Base-by-base conservation (phyloP, 2,113 vertebrate species). In the Xenus cinereus region DNA sequence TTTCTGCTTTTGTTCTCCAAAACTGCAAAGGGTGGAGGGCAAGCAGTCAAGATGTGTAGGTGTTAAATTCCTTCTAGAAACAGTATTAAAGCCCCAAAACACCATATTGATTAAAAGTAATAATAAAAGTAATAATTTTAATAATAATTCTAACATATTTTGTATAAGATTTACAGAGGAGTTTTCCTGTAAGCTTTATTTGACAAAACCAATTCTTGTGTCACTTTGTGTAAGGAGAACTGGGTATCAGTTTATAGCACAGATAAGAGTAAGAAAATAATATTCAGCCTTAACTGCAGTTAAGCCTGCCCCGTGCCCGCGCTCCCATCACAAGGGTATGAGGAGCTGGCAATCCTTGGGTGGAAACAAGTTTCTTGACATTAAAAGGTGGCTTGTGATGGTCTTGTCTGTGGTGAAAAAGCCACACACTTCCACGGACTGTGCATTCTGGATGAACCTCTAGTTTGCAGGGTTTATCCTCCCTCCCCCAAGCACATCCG, bases 1-100 rank as follows among this genome's bases (percentile, higher is more conserved):
- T 53, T 89, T 81, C 64, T 94, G 48, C 69, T 90, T 77, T 95
- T 89, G 90, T 93, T 94, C 62, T 95, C 64, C 30, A 72, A 59
- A 90, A 72, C 51, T 53, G 77, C 43, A 20, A 12, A 81, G 76
- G 80, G 86, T 72, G 50, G 79, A 84, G 72, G 68, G 72, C 78
- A 54, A 71, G 60, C 56, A 64, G 41, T 89, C 77, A 60, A 75
- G 53, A 68, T 1, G 12, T 30, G 93, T 96, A 95, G 86, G 90
- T 94, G 90, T 83, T 92, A 62, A 88, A 95, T 93, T 93, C 79
- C 76, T 94, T 10, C 7, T 2, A 73, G 74, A 78, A 87, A 59
- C 12, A 35, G 13, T 27, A 39, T 81, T 74, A 51, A 73, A 81
- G 72, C 51, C 39, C 21, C 14, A 23, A n/a, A 86, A 48, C 27